Evolutionary conservation across 53 echinoderm and acorn worm genomes (phyloP), one percentile per base, ranked within the genome.

Genomic region (Henricia sp.): DNA sequence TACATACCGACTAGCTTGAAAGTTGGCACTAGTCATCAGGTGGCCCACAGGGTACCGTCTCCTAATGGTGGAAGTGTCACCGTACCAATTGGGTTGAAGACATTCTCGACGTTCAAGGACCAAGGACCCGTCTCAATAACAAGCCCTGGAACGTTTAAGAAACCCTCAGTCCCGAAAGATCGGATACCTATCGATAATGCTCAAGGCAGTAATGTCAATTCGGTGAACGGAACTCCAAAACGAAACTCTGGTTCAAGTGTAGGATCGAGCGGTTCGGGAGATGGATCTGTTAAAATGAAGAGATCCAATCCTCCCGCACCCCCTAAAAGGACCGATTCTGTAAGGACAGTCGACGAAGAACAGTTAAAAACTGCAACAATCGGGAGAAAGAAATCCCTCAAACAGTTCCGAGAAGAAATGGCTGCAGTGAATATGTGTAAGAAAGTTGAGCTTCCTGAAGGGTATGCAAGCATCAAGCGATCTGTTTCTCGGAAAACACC

Each of bases 31-130:
- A 76, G 75, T 19, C 87, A 50, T 23, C 82, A 50, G 24, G 67
- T 76, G 16, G 72, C 52, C 30, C 48, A 75, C 42, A 50, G 42
- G 4, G 36, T n/a, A 75, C 67, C 56, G 6, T 44, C 86, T 29
- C 86, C 86, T 2, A 76, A 75, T 24, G 66, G 21, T 13, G 86
- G 76, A 29, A 37, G n/a, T 13, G 67, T 29, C 38, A 25, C 67
- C 5, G 30, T 48, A 13, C 17, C 74, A 52, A 67, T 52, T 30
- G 20, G 52, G 9, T 36, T 37, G 29, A 66, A 86, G 48, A 84
- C 85, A 23, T 99, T 99, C 71, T 99, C 99, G 46, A 99, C 99
- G 6, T 99, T 99, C 39, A 99, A 92, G 76, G n/a, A n/a, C n/a
- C 92, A 99, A 52, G 88, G 90, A 8, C 83, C 88, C 1, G 64